Base-by-base conservation (phyloP, 1,140 invertebrate genomes). In the Drosophila ironensis region DNA sequence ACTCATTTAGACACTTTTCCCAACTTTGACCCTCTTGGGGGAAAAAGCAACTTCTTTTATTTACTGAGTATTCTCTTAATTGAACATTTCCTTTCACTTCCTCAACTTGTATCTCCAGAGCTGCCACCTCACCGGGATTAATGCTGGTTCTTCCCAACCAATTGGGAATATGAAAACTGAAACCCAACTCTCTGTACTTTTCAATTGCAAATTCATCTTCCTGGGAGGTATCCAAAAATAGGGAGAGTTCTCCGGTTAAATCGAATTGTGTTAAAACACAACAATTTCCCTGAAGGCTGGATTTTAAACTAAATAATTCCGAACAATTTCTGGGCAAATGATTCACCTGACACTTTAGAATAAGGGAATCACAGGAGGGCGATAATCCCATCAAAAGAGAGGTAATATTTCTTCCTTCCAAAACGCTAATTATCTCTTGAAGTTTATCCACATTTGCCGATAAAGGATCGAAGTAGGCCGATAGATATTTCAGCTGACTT, bases 151-250 rank as follows among this genome's bases (percentile, higher is more conserved):
- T 28, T 4, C 70, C 74, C 59, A 46, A 17, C 70, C 70, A 73
- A 28, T 40, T 63, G 8, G 70, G 54, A 20, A 60, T 7, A 48
- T 84, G 69, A 0, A 66, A n/a, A 20, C 19, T 84, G n/a, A 78
- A 70, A 9, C 57, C 53, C 0, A 25, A 11, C 44, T 70, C 1
- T 12, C 59, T 12, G 53, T 16, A 37, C 30, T 12, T 12, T 33
- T 33, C 30, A 57, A 30, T n/a, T 2, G 27, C 12, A 37, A 67
- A 71, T 25, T 41, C 64, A 61, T 84, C 78, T 2, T 27, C 44
- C 0, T 35, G 40, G 0, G 78, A 84, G 17, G 68, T 68, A 17
- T 84, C 76, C 1, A 84, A 4, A 0, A 42, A 57, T 0, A 84
- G 20, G 0, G 30, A 51, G 0, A 82, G 46, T 6, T 56, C 20